phyloP scores from a whole-genome alignment of 1,140 invertebrate species.

The Macrobrachium nipponense region DNA sequence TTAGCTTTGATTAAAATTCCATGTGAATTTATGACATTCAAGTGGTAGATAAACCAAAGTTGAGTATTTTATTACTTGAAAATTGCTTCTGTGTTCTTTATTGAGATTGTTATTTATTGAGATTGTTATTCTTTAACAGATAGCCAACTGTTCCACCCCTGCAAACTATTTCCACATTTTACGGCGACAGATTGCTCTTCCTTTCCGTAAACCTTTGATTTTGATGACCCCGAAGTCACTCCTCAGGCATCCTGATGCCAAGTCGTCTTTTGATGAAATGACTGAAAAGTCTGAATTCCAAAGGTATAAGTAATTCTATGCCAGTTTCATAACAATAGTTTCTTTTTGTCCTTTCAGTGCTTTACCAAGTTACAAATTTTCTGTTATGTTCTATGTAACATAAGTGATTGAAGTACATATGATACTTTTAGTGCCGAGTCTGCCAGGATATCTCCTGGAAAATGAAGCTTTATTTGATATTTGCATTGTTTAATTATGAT shows the following conservation, averaged over 20 bases:
- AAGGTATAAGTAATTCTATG: conserved; percentile 68
- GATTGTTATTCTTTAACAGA: conserved; percentile 73
- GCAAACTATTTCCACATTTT: conserved; percentile 97
- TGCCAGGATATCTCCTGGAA: no score
- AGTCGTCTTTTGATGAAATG: conserved; percentile 96
- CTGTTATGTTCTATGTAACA: no score
- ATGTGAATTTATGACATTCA: no score
- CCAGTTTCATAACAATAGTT: not conserved
- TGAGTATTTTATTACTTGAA: not conserved
- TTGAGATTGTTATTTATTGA: not conserved
- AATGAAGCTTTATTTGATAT: no score
- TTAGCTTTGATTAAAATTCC: no score
- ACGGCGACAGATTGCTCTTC: conserved; percentile 92
- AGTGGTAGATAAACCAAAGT: not conserved
- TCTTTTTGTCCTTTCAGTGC: not conserved
- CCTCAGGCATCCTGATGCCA: conserved; percentile 93
- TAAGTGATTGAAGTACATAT: no score
- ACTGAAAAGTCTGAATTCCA: conserved; percentile 81
- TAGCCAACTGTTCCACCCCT: conserved; percentile 96
- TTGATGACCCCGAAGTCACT: conserved; percentile 98
- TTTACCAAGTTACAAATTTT: no score
- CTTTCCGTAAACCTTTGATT: conserved; percentile 96
- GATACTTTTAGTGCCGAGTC: not conserved
- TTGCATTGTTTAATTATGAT: no score
- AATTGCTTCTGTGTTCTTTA: not conserved